Conservation (phyloP, 2,113 vertebrate species). For the Rhizomys pruinosus region DNA sequence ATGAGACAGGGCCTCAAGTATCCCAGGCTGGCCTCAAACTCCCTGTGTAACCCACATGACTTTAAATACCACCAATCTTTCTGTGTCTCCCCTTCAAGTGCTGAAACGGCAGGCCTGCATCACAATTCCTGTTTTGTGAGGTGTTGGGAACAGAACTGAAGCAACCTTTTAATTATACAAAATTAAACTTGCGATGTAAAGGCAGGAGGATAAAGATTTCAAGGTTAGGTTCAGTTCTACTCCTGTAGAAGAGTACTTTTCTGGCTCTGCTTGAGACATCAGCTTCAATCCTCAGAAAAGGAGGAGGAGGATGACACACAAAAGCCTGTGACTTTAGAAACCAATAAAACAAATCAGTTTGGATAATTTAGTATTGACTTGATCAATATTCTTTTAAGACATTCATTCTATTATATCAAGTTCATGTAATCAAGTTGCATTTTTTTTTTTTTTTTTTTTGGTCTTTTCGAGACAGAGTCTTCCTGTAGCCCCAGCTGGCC, state of each 20-base stretch:
- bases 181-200: background rate
- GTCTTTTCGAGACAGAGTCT: too few relatives aligned
- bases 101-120: too few relatives aligned
- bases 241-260: background rate
- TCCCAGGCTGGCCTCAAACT: too few relatives aligned
- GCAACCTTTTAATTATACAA: too few relatives aligned
- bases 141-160: too few relatives aligned
- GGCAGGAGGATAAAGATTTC: background rate
- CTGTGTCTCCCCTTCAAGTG: too few relatives aligned
- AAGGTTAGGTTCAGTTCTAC: background rate
- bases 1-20: too few relatives aligned
- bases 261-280: background rate
- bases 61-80: too few relatives aligned
- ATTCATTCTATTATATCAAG: slow-evolving; percentile 25
- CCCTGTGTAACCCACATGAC: too few relatives aligned
- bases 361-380: slow-evolving; percentile 23
- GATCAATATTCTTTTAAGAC: slow-evolving; percentile 16
- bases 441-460: too few relatives aligned
- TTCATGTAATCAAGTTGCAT: background rate
- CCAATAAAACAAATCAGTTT: background rate
- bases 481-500: too few relatives aligned
- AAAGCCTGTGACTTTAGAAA: background rate
- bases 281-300: background rate
- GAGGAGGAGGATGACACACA: background rate
- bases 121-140: too few relatives aligned